Conservation (phyloP, 1,140 invertebrate species). For the Trichonephila clavipes region DNA sequence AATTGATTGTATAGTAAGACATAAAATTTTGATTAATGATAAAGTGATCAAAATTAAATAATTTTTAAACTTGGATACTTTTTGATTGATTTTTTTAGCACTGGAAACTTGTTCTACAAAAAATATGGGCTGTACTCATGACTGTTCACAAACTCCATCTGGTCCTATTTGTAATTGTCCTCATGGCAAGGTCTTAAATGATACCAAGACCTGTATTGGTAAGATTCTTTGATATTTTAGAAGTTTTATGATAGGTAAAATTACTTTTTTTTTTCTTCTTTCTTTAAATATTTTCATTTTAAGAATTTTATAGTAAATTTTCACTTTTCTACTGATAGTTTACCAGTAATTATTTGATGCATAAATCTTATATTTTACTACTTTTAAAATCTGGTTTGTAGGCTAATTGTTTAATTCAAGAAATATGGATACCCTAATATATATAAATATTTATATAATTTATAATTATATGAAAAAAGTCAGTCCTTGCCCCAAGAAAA, state of each 20-base stretch:
- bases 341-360: background rate
- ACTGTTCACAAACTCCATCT: conserved; percentile 94
- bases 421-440: too few species aligned
- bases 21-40: too few species aligned
- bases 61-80: background rate
- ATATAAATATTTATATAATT: too few species aligned
- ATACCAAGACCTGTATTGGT: conserved; percentile 84
- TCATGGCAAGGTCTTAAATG: conserved; percentile 84
- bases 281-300: background rate
- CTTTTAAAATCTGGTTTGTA: too few species aligned
- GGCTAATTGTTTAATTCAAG: too few species aligned
- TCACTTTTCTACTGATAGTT: background rate
- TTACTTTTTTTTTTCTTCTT: background rate
- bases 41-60: too few species aligned
- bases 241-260: background rate
- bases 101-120: conserved; percentile 57
- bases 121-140: conserved; percentile 87
- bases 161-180: conserved; percentile 94
- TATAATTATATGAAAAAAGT: too few species aligned
- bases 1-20: too few species aligned
- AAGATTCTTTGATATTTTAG: conserved; percentile 10
- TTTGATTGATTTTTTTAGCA: conserved; percentile 15
- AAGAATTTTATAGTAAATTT: background rate
- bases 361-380: too few species aligned
- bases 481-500: too few species aligned